Base-by-base conservation (phyloP, 2,888 invertebrate species). In the Stratiomys singularior region DNA sequence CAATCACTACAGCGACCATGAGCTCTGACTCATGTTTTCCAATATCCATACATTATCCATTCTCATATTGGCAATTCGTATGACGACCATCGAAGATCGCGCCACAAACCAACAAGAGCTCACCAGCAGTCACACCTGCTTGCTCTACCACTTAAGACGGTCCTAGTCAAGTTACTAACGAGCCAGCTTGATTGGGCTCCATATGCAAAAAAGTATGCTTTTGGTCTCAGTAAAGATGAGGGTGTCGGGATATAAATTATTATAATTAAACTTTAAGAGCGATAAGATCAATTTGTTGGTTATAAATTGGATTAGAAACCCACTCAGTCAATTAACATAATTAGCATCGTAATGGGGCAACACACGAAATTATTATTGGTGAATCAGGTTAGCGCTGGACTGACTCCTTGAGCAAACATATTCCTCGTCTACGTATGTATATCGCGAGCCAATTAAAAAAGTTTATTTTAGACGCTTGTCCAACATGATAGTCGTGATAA, bases 281-380 rank as follows among this genome's bases (percentile, higher is more conserved):
- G 27, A 69, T 69, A 69, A 23, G 47, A 69, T 69, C 69, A 69
- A 69, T 69, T 46, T 69, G 69, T 46, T 47, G 69, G 15, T 15
- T 27, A 69, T 69, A 69, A 69, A 69, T 69, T 47, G 52, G 69
- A 67, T 67, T 67, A 67, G 67, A 18, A 69, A 21, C 69, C 69
- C 69, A 69, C 47, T 69, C 69, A 27, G 11, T 47, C 46, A 69
- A 69, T 69, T 69, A 47, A 18, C 69, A 27, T 69, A 69, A 69
- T 52, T 23, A 46, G n/a, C 47, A 52, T 52, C 23, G 69, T 52
- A 15, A 47, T 69, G 15, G 69, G 25, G 15, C 46, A 23, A 25
- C 52, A 44, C 9, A 44, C 23, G 47, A 69, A 69, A 44, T 25
- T 44, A 66, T 66, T 18, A 18, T 66, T 18, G 37, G 66, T 66